Conservation (phyloP, 2,113 vertebrate species). For the Junco hyemalis region DNA sequence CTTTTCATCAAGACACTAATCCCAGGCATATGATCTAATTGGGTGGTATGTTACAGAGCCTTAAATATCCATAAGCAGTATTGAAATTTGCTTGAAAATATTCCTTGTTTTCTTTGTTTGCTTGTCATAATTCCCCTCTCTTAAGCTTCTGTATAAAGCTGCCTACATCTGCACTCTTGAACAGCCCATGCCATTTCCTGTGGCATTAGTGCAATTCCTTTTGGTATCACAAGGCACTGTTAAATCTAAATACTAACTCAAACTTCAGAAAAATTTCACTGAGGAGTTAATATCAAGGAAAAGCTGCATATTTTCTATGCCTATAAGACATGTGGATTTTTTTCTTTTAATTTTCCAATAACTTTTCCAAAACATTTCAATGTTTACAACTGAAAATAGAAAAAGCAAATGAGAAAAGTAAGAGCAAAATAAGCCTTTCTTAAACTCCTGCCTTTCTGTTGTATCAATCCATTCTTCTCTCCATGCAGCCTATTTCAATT, state of each 20-base stretch:
- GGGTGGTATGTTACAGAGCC: background rate
- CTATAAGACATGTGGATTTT: background rate
- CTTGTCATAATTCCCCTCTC: background rate
- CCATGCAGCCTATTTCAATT: background rate
- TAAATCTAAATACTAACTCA: background rate
- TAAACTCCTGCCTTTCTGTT: background rate
- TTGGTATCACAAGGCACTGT: background rate
- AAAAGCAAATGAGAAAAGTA: background rate
- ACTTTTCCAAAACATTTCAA: background rate
- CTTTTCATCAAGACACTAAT: constrained; percentile 16
- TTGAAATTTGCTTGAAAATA: background rate
- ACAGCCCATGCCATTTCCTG: background rate
- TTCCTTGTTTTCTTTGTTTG: background rate
- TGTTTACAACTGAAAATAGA: background rate
- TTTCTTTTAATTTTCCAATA: background rate
- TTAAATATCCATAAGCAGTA: background rate
- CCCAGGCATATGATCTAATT: constrained; percentile 11
- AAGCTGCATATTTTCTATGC: background rate
- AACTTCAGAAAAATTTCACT: background rate
- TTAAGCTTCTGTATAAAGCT: background rate
- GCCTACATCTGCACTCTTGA: background rate
- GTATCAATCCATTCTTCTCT: background rate
- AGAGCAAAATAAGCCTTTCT: background rate
- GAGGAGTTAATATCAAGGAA: background rate
- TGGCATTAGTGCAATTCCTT: background rate